Evolutionary conservation across 2,797 vertebrate genomes (phyloP).

Genomic region (Balearica regulorum): DNA sequence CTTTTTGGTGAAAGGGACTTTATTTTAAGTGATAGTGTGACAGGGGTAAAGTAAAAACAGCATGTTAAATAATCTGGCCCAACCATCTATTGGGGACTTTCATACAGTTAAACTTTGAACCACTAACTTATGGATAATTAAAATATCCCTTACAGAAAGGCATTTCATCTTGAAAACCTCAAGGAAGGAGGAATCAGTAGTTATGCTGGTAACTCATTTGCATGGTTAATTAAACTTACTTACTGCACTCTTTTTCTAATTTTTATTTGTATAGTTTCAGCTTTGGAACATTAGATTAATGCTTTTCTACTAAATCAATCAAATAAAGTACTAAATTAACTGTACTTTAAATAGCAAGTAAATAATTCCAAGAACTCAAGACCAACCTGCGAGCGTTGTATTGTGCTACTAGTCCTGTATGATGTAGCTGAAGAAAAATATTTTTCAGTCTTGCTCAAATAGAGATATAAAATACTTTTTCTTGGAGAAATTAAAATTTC

Average conservation of each 20-base stretch:
- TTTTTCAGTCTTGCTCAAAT: background rate
- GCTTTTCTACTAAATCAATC: background rate
- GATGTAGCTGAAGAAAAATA: background rate
- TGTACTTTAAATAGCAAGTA: background rate
- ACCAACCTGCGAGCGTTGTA: background rate
- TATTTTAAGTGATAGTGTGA: background rate
- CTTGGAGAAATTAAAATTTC: background rate
- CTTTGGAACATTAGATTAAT: background rate
- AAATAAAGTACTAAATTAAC: background rate
- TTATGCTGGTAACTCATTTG: background rate
- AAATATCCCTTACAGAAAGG: background rate
- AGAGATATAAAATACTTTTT: background rate
- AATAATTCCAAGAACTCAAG: background rate
- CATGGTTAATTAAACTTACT: background rate
- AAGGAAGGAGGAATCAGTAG: background rate
- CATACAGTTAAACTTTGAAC: background rate
- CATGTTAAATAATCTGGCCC: background rate
- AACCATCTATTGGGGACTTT: background rate
- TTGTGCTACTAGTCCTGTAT: background rate
- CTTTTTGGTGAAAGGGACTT: slow-evolving; percentile 2
- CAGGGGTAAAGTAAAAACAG: background rate
- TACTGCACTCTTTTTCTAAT: background rate
- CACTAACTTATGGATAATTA: background rate
- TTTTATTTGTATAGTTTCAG: background rate
- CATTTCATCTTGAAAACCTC: background rate